phyloP scores from a whole-genome alignment of 2,797 vertebrate genomes.

The Neosalanx taihuensis region DNA sequence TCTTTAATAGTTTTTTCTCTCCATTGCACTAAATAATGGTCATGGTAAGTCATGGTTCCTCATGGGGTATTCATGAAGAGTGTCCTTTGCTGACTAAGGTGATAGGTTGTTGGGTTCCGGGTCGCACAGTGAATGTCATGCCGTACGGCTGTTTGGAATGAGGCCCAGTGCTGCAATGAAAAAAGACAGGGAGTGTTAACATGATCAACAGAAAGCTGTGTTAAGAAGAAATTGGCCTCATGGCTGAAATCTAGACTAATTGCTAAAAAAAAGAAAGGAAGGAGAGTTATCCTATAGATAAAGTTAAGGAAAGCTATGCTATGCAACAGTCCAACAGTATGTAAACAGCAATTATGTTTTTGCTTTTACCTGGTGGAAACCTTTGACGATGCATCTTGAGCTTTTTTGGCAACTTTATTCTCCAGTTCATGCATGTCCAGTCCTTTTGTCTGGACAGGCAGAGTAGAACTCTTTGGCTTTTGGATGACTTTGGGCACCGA shows the following conservation, averaged over 20 bases:
- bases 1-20: conserved; percentile 22
- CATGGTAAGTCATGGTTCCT: neutral
- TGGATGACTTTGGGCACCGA: neutral
- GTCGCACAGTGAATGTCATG: conserved; percentile 73
- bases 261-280: neutral
- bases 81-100: conserved; percentile 59
- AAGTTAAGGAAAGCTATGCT: neutral
- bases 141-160: conserved; percentile 66
- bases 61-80: conserved; percentile 18
- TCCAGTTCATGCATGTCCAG: conserved; percentile 70
- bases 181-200: conserved; percentile 28
- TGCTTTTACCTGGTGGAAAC: conserved; percentile 56
- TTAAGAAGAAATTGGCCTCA: neutral
- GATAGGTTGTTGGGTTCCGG: conserved; percentile 75
- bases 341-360: neutral
- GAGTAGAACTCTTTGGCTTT: conserved; percentile 36
- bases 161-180: conserved; percentile 57
- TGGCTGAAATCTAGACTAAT: neutral
- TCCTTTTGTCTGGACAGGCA: conserved; percentile 37
- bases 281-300: neutral
- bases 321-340: too few species aligned
- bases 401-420: conserved; percentile 56
- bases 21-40: conserved; percentile 11
- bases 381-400: conserved; percentile 49
- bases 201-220: neutral